phyloP scores from a whole-genome alignment of 92 coral and sea anemone genomes.

The Porites cylindrica region DNA sequence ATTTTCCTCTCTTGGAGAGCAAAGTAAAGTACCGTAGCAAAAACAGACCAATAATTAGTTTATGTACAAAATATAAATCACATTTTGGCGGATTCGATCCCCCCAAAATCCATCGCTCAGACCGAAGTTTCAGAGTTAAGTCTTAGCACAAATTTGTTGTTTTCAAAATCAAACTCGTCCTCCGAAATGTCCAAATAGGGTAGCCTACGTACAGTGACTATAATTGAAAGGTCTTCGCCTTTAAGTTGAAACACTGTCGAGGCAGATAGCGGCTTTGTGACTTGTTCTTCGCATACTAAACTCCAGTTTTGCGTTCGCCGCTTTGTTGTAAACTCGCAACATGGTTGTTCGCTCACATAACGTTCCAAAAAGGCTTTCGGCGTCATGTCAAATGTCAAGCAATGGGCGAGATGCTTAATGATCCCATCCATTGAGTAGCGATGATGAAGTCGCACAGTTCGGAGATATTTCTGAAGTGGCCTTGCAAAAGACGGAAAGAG shows the following conservation, averaged over 20 bases:
- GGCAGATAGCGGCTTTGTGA: conserved; percentile 86
- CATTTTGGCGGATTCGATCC: neutral
- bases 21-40: conserved; percentile 11
- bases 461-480: conserved; percentile 94
- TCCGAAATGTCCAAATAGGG: conserved; percentile 87
- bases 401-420: conserved; percentile 96
- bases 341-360: conserved; percentile 91
- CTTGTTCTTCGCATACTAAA: conserved; percentile 96
- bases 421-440: conserved; percentile 99
- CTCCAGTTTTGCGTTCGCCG: conserved; percentile 89
- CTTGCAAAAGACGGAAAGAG: conserved; percentile 99
- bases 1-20: conserved; percentile 39
- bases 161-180: conserved; percentile 97
- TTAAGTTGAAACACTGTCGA: conserved; percentile 97
- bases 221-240: conserved; percentile 83
- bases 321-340: conserved; percentile 80
- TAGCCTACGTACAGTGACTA: conserved; percentile 86
- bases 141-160: conserved; percentile 93
- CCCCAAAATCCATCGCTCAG: conserved; percentile 31
- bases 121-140: conserved; percentile 98
- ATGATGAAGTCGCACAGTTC: conserved; percentile 95
- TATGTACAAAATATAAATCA: conserved; percentile 24
- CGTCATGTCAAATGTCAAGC: conserved; percentile 96
- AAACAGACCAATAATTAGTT: conserved; percentile 4
- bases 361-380: conserved; percentile 98